Evolutionary conservation across 1,140 invertebrate genomes (phyloP).

Genomic region (Drosophila parabipectinata): DNA sequence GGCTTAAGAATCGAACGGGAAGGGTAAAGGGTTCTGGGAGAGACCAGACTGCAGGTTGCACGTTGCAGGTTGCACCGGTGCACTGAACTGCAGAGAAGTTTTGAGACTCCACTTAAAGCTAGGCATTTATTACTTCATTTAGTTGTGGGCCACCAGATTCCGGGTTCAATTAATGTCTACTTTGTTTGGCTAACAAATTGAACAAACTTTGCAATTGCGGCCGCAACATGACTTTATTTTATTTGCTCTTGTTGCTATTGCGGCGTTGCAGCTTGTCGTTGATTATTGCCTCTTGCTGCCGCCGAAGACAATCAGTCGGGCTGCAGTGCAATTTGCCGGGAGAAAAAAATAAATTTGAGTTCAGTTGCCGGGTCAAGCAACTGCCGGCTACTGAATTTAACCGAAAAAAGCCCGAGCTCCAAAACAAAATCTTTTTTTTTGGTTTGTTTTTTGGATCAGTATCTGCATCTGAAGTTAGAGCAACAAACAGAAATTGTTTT

Average conservation of each 20-base stretch:
- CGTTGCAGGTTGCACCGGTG: background rate
- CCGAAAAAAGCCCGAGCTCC: conserved; percentile 14
- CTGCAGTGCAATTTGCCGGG: conserved; percentile 75
- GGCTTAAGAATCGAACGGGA: background rate
- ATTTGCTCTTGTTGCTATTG: conserved; percentile 39
- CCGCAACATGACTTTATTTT: conserved; percentile 73
- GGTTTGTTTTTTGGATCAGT: conserved; percentile 23
- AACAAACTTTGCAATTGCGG: conserved; percentile 63
- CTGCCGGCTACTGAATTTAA: conserved; percentile 80
- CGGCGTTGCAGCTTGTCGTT: conserved; percentile 38
- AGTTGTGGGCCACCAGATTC: conserved; percentile 54
- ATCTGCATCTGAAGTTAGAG: conserved; percentile 60
- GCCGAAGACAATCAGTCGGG: conserved; percentile 69
- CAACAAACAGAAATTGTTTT: conserved; percentile 67
- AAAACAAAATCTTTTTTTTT: conserved; percentile 50
- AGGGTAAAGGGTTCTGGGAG: background rate
- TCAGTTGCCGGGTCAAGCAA: conserved; percentile 75
- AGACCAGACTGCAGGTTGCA: conserved; percentile 2
- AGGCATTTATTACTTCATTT: conserved; percentile 53
- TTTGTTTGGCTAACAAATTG: conserved; percentile 77
- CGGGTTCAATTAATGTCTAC: conserved; percentile 74
- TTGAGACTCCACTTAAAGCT: background rate
- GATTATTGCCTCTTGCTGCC: conserved; percentile 61
- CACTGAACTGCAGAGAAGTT: conserved; percentile 14
- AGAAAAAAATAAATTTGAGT: conserved; percentile 68